phyloP scores from a whole-genome alignment of 2,888 invertebrate genomes.

The Prosapia bicincta region DNA sequence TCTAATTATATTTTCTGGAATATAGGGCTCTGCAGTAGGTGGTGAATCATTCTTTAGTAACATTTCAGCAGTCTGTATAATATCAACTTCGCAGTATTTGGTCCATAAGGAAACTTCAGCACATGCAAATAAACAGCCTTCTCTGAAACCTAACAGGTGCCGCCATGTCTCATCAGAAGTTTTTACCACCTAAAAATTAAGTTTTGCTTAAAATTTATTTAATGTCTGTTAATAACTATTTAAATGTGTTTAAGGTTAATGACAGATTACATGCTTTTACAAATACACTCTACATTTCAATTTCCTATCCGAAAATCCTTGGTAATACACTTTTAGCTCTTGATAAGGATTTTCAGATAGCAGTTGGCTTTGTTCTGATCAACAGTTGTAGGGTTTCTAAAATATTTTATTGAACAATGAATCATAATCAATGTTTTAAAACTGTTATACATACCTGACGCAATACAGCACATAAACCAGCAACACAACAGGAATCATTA shows the following conservation, averaged over 20 bases:
- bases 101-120: conserved; percentile 88
- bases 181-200: conserved; percentile 42
- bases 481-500: conserved; percentile 59
- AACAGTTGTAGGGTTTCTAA: no score
- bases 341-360: no score
- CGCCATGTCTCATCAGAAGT: conserved; percentile 45
- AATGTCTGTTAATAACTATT: no score
- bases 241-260: no score
- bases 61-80: conserved; percentile 48
- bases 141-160: conserved; percentile 71
- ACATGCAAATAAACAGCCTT: conserved; percentile 74
- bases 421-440: no score
- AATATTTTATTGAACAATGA: no score
- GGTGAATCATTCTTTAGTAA: conserved; percentile 28
- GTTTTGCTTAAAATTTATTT: no score
- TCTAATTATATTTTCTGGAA: conserved; percentile 68
- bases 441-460: conserved; percentile 54
- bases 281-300: no score
- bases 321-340: no score
- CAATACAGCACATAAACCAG: conserved; percentile 73
- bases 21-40: conserved; percentile 39
- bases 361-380: no score
- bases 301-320: no score
- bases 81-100: conserved; percentile 74
- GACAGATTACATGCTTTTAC: no score